Base-by-base conservation (phyloP, 2,888 invertebrate genomes). In the Plutella xylostella region DNA sequence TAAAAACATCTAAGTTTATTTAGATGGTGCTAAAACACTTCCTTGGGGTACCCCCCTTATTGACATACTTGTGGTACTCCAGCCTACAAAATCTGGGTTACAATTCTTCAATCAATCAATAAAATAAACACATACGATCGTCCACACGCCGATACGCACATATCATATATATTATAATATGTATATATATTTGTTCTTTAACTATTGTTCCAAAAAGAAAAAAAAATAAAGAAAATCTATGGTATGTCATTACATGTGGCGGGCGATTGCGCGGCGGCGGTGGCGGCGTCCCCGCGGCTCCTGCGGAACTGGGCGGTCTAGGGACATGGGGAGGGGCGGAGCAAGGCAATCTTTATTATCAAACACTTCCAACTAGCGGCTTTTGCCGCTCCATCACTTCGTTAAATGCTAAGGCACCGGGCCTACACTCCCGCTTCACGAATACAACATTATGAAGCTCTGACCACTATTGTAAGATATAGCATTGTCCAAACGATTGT, bases 91-190 rank as follows among this genome's bases (percentile, higher is more conserved):
- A n/a, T 57, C 53, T 20, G 42, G 15, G 48, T 50, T 51, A 77
- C 76, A 76, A 63, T 68, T 55, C 60, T 67, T 67, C 56, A 68
- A 61, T n/a, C n/a, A n/a, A 34, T 43, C 34, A 43, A 28, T 22
- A n/a, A 21, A 43, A 43, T 43, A 38, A 77, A 79, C 75, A 75
- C 76, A 78, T 73, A 76, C 72, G 67, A 64, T 76, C 68, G 73
- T 75, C 72, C 79, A 80, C 78, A 79, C 80, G 69, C 69, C 68
- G 72, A 72, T 77, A 79, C 80, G 80, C 82, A 82, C 82, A 82
- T 80, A 82, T 82, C 79, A 83, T 79, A 73, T 68, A 72, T 70
- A 65, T 55, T 18, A 22, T 25, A 37, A 37, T 37, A 33, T 33
- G 17, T 33, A 33, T 33, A 33, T 33, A 33, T 15, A 62, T 75